These are phyloP conservation scores for Imbricaverruca yamaguchii DNA, from an alignment of 2,888 invertebrate genomes.

Conservation along the genomic window DNA sequence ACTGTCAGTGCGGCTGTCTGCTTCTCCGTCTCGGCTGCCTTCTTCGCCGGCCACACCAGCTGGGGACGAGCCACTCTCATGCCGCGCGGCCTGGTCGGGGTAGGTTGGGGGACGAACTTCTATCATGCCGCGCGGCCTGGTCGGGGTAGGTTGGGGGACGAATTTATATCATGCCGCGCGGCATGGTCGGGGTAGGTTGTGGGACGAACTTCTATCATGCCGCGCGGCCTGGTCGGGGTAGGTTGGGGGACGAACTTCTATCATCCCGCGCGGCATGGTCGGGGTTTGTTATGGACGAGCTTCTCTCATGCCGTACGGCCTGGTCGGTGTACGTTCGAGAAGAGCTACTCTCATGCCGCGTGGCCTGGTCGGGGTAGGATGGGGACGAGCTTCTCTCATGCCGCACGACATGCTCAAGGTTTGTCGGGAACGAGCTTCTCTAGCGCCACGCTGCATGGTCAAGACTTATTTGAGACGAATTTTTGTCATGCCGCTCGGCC, in stretches of 20 bases:
- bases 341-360: background rate
- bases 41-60: background rate
- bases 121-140: background rate
- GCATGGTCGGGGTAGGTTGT: background rate
- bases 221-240: background rate
- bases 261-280: background rate
- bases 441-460: too few species aligned
- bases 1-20: background rate
- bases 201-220: background rate
- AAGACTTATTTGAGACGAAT: too few species aligned
- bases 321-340: too few species aligned
- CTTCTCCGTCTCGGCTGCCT: conserved; percentile 1
- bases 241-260: background rate
- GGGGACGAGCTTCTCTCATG: too few species aligned
- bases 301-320: too few species aligned
- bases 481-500: too few species aligned
- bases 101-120: background rate
- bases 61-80: background rate
- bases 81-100: background rate
- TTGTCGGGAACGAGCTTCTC: too few species aligned
- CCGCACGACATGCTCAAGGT: too few species aligned
- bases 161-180: background rate
- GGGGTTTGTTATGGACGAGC: too few species aligned
- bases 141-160: background rate
- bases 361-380: too few species aligned